Evolutionary conservation across 2,113 vertebrate species (phyloP).

Genomic region (Cinclus cinclus): DNA sequence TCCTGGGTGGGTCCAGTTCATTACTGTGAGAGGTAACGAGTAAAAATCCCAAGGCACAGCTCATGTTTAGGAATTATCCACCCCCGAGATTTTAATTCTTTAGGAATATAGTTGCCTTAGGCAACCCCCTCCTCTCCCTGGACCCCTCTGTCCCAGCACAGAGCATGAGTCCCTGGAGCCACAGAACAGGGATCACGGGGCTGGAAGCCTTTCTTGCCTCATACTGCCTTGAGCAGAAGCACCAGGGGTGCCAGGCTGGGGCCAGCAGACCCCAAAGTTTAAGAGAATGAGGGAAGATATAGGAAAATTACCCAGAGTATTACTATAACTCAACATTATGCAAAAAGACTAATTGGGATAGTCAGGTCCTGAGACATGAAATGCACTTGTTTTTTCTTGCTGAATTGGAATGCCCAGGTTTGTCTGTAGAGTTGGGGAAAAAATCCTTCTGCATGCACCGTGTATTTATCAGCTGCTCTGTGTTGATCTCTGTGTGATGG

Average conservation of each 20-base stretch:
- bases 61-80: not conserved
- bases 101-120: not conserved
- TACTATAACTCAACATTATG: not conserved
- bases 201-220: not conserved
- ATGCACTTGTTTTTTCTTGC: not conserved
- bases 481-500: not conserved
- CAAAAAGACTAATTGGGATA: not conserved
- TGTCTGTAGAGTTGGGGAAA: not conserved
- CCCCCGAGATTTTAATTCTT: not conserved
- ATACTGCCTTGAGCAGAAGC: not conserved
- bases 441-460: not conserved
- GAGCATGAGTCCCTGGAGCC: not conserved
- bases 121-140: no score
- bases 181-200: not conserved
- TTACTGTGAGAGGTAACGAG: not conserved
- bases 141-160: not conserved
- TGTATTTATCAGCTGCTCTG: not conserved
- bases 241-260: not conserved
- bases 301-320: not conserved
- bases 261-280: not conserved
- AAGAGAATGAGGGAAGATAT: not conserved
- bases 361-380: not conserved
- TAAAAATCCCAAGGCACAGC: not conserved
- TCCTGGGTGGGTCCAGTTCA: not conserved
- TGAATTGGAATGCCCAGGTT: not conserved